Percentiles rank a stretch among this genome's conserved stretches.
Evolutionary conservation across 2,888 invertebrate genomes (phyloP).

Genomic region (Drosophila merina): DNA sequence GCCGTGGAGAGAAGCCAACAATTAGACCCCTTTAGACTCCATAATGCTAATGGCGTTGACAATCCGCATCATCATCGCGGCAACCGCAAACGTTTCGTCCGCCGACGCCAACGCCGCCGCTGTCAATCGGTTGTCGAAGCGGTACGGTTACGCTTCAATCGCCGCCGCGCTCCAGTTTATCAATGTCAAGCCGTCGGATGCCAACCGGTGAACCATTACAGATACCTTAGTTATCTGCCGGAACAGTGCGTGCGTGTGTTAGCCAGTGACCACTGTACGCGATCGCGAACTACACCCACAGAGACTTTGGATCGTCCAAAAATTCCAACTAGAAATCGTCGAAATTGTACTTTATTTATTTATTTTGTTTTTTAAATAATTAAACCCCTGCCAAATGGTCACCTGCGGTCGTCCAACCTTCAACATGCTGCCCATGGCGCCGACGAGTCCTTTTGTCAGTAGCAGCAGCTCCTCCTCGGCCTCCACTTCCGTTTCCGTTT

Average conservation of each 20-base stretch:
- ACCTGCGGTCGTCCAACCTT: slow-evolving; percentile 83
- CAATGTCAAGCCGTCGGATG: slow-evolving; percentile 74
- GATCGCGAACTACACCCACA: not conserved
- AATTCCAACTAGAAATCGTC: slow-evolving; percentile 2
- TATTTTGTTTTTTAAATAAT: slow-evolving; percentile 49
- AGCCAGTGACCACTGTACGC: slow-evolving; percentile 34
- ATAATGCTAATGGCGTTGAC: slow-evolving; percentile 82
- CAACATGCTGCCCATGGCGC: slow-evolving; percentile 96
- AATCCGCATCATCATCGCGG: slow-evolving; percentile 72
- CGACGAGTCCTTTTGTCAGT: slow-evolving; percentile 84
- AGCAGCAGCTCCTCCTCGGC: slow-evolving; percentile 53
- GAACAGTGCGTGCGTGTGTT: slow-evolving; percentile 39
- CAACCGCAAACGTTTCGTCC: slow-evolving; percentile 61
- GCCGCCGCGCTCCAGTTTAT: slow-evolving; percentile 69
- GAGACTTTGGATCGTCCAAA: slow-evolving; percentile 7
- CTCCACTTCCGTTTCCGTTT: slow-evolving; percentile 57
- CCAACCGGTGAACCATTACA: slow-evolving; percentile 72
- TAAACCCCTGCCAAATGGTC: slow-evolving; percentile 81
- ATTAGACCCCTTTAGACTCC: slow-evolving; percentile 78
- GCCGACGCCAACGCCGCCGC: slow-evolving; percentile 19
- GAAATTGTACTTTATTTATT: slow-evolving; percentile 28
- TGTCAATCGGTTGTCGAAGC: slow-evolving; percentile 74
- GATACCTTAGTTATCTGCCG: slow-evolving; percentile 30
- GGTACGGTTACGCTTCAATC: slow-evolving; percentile 75
- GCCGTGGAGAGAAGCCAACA: slow-evolving; percentile 45